Evolutionary conservation across 2,888 invertebrate species (phyloP).

Genomic region (Yponomeuta evonymella): DNA sequence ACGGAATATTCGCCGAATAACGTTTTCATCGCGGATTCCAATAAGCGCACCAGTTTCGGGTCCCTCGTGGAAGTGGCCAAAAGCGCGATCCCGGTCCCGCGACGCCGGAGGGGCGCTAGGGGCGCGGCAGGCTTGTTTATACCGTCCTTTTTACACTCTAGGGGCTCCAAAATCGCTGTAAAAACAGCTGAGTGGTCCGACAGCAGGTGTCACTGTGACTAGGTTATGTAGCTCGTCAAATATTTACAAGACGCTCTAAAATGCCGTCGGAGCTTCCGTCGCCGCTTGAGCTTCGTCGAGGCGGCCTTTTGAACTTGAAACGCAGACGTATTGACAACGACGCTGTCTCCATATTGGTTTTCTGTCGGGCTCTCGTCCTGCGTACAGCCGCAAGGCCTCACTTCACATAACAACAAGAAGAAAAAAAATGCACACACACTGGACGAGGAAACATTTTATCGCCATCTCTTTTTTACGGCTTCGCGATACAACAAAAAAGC

Average conservation of each 20-base stretch:
- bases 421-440: not conserved
- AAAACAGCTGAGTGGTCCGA: not conserved
- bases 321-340: not conserved
- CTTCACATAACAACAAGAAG: not conserved
- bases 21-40: no score
- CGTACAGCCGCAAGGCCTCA: not conserved
- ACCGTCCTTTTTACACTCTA: not conserved
- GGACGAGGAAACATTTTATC: not conserved
- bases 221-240: not conserved
- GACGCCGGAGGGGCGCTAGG: not conserved
- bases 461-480: conserved; percentile 1
- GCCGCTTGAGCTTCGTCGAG: not conserved
- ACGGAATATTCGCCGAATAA: no score
- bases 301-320: not conserved
- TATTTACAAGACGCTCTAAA: not conserved
- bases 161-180: not conserved
- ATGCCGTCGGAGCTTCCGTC: not conserved
- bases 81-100: not conserved
- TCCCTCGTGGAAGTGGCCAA: not conserved
- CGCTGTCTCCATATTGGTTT: conserved; percentile 2
- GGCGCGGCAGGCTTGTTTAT: conserved; percentile 1
- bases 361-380: not conserved
- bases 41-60: no score
- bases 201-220: not conserved
- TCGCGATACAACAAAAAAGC: not conserved